A percentile compares a stretch with the other conserved stretches of the same genome.
Evolutionary conservation across 2,888 invertebrate species (phyloP).

Genomic region (Ornithoptera priamus): DNA sequence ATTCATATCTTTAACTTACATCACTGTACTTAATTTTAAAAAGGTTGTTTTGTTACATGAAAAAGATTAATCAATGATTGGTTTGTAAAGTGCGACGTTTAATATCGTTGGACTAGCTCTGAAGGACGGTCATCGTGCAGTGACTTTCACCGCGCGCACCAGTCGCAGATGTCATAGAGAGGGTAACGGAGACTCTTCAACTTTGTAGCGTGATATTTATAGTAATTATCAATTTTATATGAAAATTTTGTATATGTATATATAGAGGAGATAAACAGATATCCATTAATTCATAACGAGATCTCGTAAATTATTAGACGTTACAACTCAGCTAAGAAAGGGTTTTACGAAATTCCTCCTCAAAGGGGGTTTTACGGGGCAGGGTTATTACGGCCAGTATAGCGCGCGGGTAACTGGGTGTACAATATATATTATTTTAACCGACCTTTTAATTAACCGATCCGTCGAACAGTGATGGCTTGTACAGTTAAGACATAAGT

Average conservation of each 20-base stretch:
- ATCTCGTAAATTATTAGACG: too few relatives aligned
- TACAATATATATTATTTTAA: neutral
- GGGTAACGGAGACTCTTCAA: slow-evolving; percentile 15
- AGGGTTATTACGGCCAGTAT: too few relatives aligned
- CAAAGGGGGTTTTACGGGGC: too few relatives aligned
- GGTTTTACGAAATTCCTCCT: too few relatives aligned
- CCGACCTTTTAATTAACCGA: neutral
- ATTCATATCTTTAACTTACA: too few relatives aligned
- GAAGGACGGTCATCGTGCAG: slow-evolving; percentile 31
- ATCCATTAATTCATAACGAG: too few relatives aligned
- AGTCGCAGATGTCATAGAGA: slow-evolving; percentile 7
- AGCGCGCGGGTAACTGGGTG: too few relatives aligned
- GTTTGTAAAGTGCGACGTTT: slow-evolving; percentile 10
- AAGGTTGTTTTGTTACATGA: too few relatives aligned
- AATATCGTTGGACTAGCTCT: slow-evolving; percentile 21
- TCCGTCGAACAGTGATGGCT: neutral
- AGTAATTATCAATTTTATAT: neutral
- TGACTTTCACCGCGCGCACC: slow-evolving; percentile 30
- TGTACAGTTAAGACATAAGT: neutral
- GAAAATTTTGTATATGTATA: too few relatives aligned
- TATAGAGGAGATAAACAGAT: too few relatives aligned
- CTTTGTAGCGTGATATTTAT: neutral
- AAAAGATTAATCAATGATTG: slow-evolving; percentile 25
- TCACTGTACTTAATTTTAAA: too few relatives aligned
- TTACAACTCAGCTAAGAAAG: too few relatives aligned